Percentiles rank a stretch among this genome's conserved stretches.
phyloP scores from a whole-genome alignment of 2,888 invertebrate genomes.

The Cheilosia pagana region DNA sequence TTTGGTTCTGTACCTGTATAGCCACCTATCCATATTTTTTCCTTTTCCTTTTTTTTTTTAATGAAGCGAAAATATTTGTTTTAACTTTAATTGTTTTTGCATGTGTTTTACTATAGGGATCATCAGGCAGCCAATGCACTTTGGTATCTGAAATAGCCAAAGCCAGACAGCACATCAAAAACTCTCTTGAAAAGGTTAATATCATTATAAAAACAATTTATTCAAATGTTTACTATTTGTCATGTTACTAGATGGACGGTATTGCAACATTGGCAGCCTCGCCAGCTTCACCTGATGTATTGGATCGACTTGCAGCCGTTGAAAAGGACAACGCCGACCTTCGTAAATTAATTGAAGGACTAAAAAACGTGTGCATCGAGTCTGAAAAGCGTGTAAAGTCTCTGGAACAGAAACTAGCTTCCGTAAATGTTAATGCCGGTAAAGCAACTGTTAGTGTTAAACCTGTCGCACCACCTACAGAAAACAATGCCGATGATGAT shows the following conservation, averaged over 20 bases:
- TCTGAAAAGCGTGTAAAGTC: slow-evolving; percentile 81
- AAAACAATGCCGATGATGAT: slow-evolving; percentile 84
- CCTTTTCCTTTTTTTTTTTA: neutral
- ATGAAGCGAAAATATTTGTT: too few relatives aligned
- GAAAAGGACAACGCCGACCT: slow-evolving; percentile 86
- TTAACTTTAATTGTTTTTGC: neutral
- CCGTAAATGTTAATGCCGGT: slow-evolving; percentile 38
- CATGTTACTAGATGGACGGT: slow-evolving; percentile 86
- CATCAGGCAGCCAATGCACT: slow-evolving; percentile 84
- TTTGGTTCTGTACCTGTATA: neutral
- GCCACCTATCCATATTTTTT: neutral
- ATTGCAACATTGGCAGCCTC: slow-evolving; percentile 85
- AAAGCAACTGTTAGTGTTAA: slow-evolving; percentile 76
- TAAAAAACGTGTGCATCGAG: slow-evolving; percentile 80
- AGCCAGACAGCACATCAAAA: slow-evolving; percentile 93
- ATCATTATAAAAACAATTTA: neutral
- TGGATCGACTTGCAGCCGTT: slow-evolving; percentile 85
- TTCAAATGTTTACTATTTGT: neutral
- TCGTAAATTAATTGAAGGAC: slow-evolving; percentile 80
- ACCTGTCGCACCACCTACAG: slow-evolving; percentile 26
- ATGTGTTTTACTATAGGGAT: slow-evolving; percentile 36
- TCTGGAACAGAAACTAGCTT: slow-evolving; percentile 78
- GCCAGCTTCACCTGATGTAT: slow-evolving; percentile 85
- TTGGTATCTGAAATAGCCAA: slow-evolving; percentile 94
- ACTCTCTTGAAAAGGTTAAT: slow-evolving; percentile 88